Base-by-base conservation (phyloP, 2,888 invertebrate species). In the Gortyna flavago region DNA sequence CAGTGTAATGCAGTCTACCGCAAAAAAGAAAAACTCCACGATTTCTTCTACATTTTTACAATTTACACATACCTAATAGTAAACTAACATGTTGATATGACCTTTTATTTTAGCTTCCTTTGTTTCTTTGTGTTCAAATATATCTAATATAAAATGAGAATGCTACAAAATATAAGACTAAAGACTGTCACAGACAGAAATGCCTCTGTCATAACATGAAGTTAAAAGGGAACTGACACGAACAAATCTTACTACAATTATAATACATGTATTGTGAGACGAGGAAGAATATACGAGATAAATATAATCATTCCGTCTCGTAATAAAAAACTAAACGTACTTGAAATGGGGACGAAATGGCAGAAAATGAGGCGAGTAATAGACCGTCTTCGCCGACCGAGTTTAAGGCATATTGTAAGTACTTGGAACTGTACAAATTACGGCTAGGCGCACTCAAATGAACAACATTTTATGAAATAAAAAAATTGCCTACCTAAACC, bases 171-270 rank as follows among this genome's bases (percentile, higher is more conserved):
- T 57, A 71, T 44, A 79, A 75, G 62, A 38, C 62, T 71, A 38
- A 69, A 71, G n/a, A 32, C 61, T 85, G 80, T 83, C 83, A 77
- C 29, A 59, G 32, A 72, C 85, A 83, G 77, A 65, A 44, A 83
- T 51, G 29, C 48, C 35, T 59, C 25, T 71, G 65, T 78, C 79
- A 80, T 67, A 64, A 73, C 81, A 74, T 69, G 25, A 75, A 65
- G 29, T 82, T 79, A 82, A 80, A 79, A 77, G 72, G 66, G 77
- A 16, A 69, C 80, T 77, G 85, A 88, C 85, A 75, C 48, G 59
- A 75, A 80, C 74, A 71, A 74, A 83, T 79, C 80, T 77, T 68
- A 62, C 74, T 80, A 74, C 66, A 72, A 75, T 65, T 80, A 74
- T 64, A 72, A 75, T 65, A 76, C 62, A 57, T 25, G 59, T 68